Evolutionary conservation across 2,797 vertebrate genomes (phyloP).

Genomic region (Ataeniobius toweri): DNA sequence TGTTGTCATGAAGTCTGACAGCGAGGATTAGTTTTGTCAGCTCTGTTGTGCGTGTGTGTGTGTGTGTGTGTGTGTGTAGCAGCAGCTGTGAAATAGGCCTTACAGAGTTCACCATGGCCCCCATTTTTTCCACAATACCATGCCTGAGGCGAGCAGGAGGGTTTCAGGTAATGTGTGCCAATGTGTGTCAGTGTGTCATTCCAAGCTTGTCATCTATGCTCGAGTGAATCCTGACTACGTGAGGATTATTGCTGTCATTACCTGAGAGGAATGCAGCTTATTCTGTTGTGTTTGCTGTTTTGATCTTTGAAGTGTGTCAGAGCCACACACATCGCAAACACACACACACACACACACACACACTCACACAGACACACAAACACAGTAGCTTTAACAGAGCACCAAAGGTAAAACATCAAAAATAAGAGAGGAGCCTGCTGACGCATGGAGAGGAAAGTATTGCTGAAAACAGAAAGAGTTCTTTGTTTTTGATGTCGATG

Average conservation of each 20-base stretch:
- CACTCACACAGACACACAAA: neutral
- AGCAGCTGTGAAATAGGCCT: slow-evolving; percentile 29
- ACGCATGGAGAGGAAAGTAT: slow-evolving; percentile 18
- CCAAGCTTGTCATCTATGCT: slow-evolving; percentile 51
- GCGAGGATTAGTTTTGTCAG: slow-evolving; percentile 61
- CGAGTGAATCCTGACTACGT: slow-evolving; percentile 48
- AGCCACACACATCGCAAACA: neutral
- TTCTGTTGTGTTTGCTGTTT: slow-evolving; percentile 45
- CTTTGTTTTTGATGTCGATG: slow-evolving; percentile 48
- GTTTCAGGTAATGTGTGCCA: slow-evolving; percentile 56
- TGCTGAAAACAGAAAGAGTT: slow-evolving; percentile 34
- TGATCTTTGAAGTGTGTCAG: slow-evolving; percentile 48
- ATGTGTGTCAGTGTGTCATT: slow-evolving; percentile 62
- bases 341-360: neutral
- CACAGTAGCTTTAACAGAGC: neutral
- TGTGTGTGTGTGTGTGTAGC: neutral
- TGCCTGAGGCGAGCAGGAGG: slow-evolving; percentile 41
- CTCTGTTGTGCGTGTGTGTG: slow-evolving; percentile 14
- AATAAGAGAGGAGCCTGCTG: slow-evolving; percentile 41
- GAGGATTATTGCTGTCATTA: slow-evolving; percentile 65
- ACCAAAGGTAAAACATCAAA: slow-evolving; percentile 8
- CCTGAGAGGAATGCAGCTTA: slow-evolving; percentile 58
- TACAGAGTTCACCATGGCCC: slow-evolving; percentile 61
- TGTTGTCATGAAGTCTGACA: slow-evolving; percentile 56
- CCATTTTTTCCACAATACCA: slow-evolving; percentile 26